Conservation (phyloP, 2,113 vertebrate species). For the Chaetorhynchus papuensis region DNA sequence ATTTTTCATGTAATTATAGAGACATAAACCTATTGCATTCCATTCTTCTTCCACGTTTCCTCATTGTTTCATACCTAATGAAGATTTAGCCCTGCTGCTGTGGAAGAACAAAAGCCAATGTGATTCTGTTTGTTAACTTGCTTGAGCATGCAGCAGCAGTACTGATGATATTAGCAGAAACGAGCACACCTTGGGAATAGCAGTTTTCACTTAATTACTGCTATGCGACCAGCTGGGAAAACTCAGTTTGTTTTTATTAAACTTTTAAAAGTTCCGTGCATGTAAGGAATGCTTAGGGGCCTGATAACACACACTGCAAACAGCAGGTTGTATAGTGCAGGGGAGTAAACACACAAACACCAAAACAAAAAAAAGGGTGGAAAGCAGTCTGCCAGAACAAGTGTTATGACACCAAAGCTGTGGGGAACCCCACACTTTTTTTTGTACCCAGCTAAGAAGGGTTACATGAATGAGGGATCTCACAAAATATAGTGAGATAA, state of each 20-base stretch:
- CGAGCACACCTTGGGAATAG: constrained; percentile 28
- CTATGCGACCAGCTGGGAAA: not conserved
- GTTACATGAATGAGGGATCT: not conserved
- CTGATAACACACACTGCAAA: not conserved
- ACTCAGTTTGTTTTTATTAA: constrained; percentile 12
- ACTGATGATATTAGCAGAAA: constrained; percentile 17
- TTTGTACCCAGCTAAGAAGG: not conserved
- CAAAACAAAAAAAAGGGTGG: not conserved
- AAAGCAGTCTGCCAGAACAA: not conserved
- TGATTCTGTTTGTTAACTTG: constrained; percentile 4
- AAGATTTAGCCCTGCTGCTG: not conserved
- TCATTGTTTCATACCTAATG: not conserved
- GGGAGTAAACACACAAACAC: not conserved
- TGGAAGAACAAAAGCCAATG: not conserved
- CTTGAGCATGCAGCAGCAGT: not conserved
- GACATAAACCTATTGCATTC: not conserved
- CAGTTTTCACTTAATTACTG: constrained; percentile 41
- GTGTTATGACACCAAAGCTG: not conserved
- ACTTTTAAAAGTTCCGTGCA: not conserved
- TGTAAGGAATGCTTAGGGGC: not conserved
- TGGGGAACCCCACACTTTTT: not conserved
- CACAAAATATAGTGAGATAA: not conserved
- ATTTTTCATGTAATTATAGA: not conserved
- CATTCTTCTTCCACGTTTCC: not conserved
- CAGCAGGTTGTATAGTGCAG: not conserved